Base-by-base conservation (phyloP, 2,888 invertebrate genomes). In the Ashinkailepas kermadecensis region DNA sequence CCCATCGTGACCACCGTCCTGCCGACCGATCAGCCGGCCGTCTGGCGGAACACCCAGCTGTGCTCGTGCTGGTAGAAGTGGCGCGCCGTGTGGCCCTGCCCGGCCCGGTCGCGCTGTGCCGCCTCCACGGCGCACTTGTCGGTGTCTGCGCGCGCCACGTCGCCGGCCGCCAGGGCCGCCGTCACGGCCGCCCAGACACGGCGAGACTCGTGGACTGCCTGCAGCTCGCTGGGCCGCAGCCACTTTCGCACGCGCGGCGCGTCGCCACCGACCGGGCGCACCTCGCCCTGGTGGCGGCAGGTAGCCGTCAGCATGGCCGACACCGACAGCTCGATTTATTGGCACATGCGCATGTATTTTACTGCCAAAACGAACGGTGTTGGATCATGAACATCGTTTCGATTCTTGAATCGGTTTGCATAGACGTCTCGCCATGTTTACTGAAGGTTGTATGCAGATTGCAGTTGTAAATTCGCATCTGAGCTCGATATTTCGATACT, bases 131-230 rank as follows among this genome's bases (percentile, higher is more conserved):
- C 82, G 82, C 82, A 81, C 84, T 89, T 89, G 84, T 88, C 87
- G 84, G 87, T 86, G 13, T 88, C 88, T 58, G 89, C 89, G n/a
- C 86, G 86, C 74, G 86, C 86, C 54, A 88, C 86, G 84, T 89
- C 87, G 15, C 87, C 87, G 4, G 86, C 85, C 81, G 85, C 85
- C 39, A 90, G 85, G 39, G 88, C 87, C 82, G 87, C 87, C 9
- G 88, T 88, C 15, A 90, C 89, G 84, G 88, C 86, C 79, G 87
- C 85, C 90, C 90, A 90, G 39, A 89, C 85, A 81, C 86, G 86
- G 4, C 89, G 86, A 0, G 89, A 89, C 84, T 90, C 90, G 84
- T 89, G 89, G 89, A 89, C 89, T 84, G 89, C 89, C 70, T 89
- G 89, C 82, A 86, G 86, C 8, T 89, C 86, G 84, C 87, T 86